Percentiles rank a stretch among this genome's conserved stretches.
Conservation (phyloP, 2,113 vertebrate species). For the Malurus melanocephalus region DNA sequence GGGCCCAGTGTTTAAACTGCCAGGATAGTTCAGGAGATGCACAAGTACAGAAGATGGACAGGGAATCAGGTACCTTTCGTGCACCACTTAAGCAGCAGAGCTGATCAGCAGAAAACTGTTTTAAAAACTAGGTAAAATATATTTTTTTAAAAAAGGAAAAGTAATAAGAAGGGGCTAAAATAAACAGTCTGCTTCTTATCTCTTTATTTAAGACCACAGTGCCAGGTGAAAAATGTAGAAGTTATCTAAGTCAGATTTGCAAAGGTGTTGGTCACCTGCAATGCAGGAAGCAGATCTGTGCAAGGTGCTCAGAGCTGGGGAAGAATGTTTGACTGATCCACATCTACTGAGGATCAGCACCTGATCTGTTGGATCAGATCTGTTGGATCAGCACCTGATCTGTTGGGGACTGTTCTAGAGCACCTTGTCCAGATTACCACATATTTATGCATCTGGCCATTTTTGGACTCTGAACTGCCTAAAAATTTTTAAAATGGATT, state of each 20-base stretch:
- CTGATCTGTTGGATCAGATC: not conserved
- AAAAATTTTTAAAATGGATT: not conserved
- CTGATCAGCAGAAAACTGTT: not conserved
- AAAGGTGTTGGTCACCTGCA: rapidly evolving
- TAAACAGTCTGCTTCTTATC: not conserved
- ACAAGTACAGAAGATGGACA: not conserved
- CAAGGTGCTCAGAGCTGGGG: not conserved
- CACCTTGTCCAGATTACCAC: not conserved
- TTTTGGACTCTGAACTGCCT: not conserved
- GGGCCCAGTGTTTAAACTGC: not conserved
- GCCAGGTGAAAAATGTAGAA: not conserved
- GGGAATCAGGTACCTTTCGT: not conserved
- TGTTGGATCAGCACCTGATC: not conserved
- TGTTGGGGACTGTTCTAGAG: not conserved
- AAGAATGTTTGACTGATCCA: rapidly evolving
- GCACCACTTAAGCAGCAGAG: not conserved
- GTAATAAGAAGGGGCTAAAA: not conserved
- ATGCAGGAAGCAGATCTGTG: not conserved
- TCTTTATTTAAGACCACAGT: not conserved
- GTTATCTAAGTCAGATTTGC: not conserved
- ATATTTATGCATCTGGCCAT: not conserved
- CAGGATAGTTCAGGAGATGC: not conserved
- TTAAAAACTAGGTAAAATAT: not conserved
- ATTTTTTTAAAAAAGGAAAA: rapidly evolving
- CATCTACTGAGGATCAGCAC: not conserved